Evolutionary conservation across 2,797 vertebrate species (phyloP), one percentile per base, ranked within the genome.

Genomic region (Nannoperca obscura): DNA sequence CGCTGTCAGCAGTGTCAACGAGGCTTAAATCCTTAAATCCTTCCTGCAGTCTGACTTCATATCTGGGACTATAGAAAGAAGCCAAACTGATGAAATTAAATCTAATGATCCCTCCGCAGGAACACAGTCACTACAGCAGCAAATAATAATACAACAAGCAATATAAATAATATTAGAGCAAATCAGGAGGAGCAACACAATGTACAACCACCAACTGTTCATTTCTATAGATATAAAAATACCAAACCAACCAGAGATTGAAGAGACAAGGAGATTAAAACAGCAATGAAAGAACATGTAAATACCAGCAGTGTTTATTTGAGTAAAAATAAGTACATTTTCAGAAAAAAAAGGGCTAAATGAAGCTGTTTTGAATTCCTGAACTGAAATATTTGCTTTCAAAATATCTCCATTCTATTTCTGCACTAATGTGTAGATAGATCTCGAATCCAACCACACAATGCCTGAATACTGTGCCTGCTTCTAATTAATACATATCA

Each of bases 11-110:
- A 57, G 24, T 5, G 36, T 70, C 73, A 57, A 47, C 38, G 59
- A 1, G n/a, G 30, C 30, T 85, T 11, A 69, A 55, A 64, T 70
- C 64, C 32, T 72, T 32, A 24, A 80, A 72, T 62, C 52, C 53
- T 36, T 32, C 14, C 0, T 60, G 40, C 52, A 14, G 11, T 66
- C 50, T 22, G 60, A 66, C 14, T 68, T 47, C 57, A 57, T 34
- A 12, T 22, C 20, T 57, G 22, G 32, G 36, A 47, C 52, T 13
- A 5, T 5, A 42, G 44, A 8, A 64, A 7, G 13, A 42, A 36
- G 20, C 20, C 54, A 53, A 40, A 53, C 9, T 47, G n/a, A 44
- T 22, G 32, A 27, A 3, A 69, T 63, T 10, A 47, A 57, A 58
- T 67, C 20, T 44, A 60, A 70, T 15, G 6, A 49, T 4, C 13